phyloP scores from a whole-genome alignment of 2,797 vertebrate genomes.

The Scleropages formosus region DNA sequence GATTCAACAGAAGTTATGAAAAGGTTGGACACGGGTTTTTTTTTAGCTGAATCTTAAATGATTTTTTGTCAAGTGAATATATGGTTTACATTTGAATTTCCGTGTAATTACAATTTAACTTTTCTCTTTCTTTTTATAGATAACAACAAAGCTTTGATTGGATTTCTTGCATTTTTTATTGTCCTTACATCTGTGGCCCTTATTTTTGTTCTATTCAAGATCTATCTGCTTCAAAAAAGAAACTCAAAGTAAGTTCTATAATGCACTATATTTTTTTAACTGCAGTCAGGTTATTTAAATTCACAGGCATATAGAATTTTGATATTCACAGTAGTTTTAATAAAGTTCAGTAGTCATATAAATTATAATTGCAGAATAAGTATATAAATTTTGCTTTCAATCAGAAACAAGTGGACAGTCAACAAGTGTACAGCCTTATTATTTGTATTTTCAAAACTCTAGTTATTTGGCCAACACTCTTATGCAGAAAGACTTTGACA shows the following conservation, averaged over 20 bases:
- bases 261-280: not conserved
- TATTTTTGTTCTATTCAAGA: conserved; percentile 83
- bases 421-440: too few species aligned
- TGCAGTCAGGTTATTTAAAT: not conserved
- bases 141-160: conserved; percentile 78
- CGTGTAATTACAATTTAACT: not conserved
- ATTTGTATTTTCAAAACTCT: too few species aligned
- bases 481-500: too few species aligned
- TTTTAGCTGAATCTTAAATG: not conserved
- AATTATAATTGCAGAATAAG: too few species aligned
- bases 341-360: too few species aligned
- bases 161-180: conserved; percentile 81
- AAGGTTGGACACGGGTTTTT: too few species aligned
- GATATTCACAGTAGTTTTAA: not conserved
- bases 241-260: conserved; percentile 67
- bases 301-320: not conserved
- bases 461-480: too few species aligned
- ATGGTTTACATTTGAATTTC: not conserved
- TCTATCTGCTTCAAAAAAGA: conserved; percentile 74
- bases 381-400: too few species aligned
- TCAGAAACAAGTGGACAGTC: too few species aligned
- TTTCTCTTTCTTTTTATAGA: conserved; percentile 62
- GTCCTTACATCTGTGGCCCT: conserved; percentile 78
- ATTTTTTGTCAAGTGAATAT: not conserved
- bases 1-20: too few species aligned